phyloP scores from a whole-genome alignment of 2,797 vertebrate species.

The Masticophis lateralis region DNA sequence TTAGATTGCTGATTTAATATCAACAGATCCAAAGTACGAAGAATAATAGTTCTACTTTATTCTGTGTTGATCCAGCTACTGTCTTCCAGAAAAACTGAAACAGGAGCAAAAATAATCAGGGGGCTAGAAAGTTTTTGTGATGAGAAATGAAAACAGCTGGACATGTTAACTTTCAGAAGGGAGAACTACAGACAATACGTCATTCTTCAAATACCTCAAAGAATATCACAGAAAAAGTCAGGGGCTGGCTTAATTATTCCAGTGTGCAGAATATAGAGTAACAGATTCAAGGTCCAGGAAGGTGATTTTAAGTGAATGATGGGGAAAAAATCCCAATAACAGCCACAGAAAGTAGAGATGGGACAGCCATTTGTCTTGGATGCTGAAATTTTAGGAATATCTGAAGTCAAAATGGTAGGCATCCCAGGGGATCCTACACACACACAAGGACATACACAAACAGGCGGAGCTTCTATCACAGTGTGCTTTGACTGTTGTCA shows the following conservation, averaged over 20 bases:
- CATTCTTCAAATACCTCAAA: background rate
- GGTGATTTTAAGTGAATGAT: background rate
- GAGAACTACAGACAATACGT: background rate
- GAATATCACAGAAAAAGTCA: background rate
- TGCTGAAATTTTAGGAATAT: background rate
- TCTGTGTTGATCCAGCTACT: background rate
- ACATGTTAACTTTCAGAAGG: background rate
- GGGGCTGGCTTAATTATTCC: background rate
- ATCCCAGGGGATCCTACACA: background rate
- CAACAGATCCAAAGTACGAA: background rate
- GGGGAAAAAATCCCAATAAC: background rate
- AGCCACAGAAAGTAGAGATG: background rate
- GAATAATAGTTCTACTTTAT: background rate
- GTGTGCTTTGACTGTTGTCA: background rate
- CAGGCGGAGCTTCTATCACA: background rate
- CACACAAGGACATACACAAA: background rate
- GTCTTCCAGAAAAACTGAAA: background rate
- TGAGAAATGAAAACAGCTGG: background rate
- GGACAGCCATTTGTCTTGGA: background rate
- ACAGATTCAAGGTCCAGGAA: background rate
- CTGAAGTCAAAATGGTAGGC: background rate
- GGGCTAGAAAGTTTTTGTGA: background rate
- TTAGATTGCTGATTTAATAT: background rate
- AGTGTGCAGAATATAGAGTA: background rate
- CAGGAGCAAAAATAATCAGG: background rate